Conservation (phyloP, 2,797 vertebrate genomes). For the Meda fulgida region DNA sequence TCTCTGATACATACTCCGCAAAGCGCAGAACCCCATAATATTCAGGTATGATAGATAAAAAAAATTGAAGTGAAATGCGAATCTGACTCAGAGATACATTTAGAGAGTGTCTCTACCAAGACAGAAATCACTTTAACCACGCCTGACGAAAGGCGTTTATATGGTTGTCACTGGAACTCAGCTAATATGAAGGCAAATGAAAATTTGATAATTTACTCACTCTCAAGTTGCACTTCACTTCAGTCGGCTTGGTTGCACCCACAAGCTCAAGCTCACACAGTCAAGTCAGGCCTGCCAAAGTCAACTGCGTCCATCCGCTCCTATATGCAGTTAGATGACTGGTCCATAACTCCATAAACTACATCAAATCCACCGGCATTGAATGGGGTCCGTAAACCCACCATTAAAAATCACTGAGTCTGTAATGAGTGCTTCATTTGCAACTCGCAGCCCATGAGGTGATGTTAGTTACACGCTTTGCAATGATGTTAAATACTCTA, state of each 20-base stretch:
- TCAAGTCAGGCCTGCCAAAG: neutral
- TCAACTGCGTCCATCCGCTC: neutral
- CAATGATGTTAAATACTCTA: constrained; percentile 44
- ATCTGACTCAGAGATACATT: constrained; percentile 19
- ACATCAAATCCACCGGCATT: constrained; percentile 18
- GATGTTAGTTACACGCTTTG: constrained; percentile 11
- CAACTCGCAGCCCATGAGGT: neutral
- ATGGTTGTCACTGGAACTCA: constrained; percentile 7
- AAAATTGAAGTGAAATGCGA: constrained; percentile 1
- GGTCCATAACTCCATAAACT: neutral
- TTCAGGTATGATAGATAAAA: neutral
- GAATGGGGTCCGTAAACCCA: constrained; percentile 7
- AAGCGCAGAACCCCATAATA: neutral
- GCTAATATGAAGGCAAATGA: neutral
- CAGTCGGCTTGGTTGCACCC: neutral
- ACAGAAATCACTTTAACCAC: constrained; percentile 40
- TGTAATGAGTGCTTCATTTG: neutral
- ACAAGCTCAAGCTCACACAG: neutral
- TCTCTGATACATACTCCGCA: neutral
- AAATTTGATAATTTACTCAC: neutral
- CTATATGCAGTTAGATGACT: constrained; percentile 14
- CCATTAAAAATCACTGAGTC: constrained; percentile 19
- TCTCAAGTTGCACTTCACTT: constrained; percentile 23
- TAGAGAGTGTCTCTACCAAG: neutral
- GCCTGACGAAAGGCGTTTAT: constrained; percentile 8